Evolutionary conservation across 2,888 invertebrate genomes (phyloP).

Genomic region (Eurois occulta): DNA sequence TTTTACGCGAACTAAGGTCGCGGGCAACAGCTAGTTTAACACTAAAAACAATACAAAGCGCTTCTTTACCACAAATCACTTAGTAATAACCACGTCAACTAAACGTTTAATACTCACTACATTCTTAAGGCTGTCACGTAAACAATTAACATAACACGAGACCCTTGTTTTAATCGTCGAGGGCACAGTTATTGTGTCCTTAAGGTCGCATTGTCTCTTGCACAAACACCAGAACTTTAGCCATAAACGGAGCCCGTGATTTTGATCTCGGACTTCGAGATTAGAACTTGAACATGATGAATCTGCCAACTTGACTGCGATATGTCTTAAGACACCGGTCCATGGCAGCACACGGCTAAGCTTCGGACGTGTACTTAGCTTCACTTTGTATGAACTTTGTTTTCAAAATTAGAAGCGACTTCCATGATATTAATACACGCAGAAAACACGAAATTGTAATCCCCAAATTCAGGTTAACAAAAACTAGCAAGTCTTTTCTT

Average conservation of each 20-base stretch:
- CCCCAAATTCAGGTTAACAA: no score
- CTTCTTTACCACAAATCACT: slow-evolving; percentile 33
- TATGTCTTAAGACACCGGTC: slow-evolving; percentile 23
- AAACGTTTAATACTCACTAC: slow-evolving; percentile 47
- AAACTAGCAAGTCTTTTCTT: no score
- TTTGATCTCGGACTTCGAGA: slow-evolving; percentile 71
- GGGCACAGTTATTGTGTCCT: slow-evolving; percentile 72
- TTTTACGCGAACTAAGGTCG: no score
- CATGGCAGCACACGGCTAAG: background rate
- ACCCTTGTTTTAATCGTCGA: slow-evolving; percentile 73
- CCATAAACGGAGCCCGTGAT: slow-evolving; percentile 77
- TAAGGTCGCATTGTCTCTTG: slow-evolving; percentile 76
- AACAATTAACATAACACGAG: slow-evolving; percentile 78
- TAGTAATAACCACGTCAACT: slow-evolving; percentile 54
- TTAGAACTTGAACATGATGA: slow-evolving; percentile 66
- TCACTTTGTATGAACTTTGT: background rate
- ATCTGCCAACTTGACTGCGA: slow-evolving; percentile 53
- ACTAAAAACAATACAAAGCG: slow-evolving; percentile 3
- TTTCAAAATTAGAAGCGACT: no score
- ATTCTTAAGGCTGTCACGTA: slow-evolving; percentile 74
- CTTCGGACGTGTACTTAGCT: background rate
- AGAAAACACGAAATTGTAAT: no score
- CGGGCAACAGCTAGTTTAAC: no score
- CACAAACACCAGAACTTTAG: slow-evolving; percentile 80
- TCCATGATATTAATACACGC: no score